Base-by-base conservation (phyloP, 1,140 invertebrate species). In the Drosophila asahinai region DNA sequence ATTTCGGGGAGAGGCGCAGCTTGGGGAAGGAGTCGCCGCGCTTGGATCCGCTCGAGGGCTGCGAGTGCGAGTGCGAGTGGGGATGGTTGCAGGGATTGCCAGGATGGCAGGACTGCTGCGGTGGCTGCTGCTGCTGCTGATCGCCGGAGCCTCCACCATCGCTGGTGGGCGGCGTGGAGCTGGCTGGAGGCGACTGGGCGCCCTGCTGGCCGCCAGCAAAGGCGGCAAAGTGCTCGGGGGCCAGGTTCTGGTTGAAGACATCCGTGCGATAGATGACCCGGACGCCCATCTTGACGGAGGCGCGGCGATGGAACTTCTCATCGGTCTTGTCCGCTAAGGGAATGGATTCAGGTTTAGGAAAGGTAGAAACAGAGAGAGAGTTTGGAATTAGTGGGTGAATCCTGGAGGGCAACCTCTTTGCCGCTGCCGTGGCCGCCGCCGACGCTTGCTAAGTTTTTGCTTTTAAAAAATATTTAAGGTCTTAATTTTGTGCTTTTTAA, bases 201-300 rank as follows among this genome's bases (percentile, higher is more conserved):
- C 51, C 25, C 9, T 72, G 19, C 7, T 82, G 89, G n/a, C 82
- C 78, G 0, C 92, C 89, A 2, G 79, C 57, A 14, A 78, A 74
- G 12, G 91, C 78, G n/a, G 90, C 90, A 63, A 79, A 92, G 27
- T 93, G 74, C 36, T 91, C 92, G 9, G 81, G 59, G 0, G 64
- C 81, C 15, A 55, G 1, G 0, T 77, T 71, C 8, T 91, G 89
- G 7, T 86, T 68, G 45, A 83, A 91, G 9, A 93, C 83, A 55
- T 93, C 92, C 33, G 92, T 92, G 52, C 92, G 91, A 71, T 93
- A 92, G 22, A 93, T 93, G 48, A 93, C 92, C 6, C 92, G 68
- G 1, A 93, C 87, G 2, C 92, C 87, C 92, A 93, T 93, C 52
- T 91, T 92, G 5, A 93, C 92, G 1, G 92, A 87, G 25, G 92